Evolutionary conservation across 1,140 invertebrate species (phyloP).

Genomic region (Drosophila miranda): DNA sequence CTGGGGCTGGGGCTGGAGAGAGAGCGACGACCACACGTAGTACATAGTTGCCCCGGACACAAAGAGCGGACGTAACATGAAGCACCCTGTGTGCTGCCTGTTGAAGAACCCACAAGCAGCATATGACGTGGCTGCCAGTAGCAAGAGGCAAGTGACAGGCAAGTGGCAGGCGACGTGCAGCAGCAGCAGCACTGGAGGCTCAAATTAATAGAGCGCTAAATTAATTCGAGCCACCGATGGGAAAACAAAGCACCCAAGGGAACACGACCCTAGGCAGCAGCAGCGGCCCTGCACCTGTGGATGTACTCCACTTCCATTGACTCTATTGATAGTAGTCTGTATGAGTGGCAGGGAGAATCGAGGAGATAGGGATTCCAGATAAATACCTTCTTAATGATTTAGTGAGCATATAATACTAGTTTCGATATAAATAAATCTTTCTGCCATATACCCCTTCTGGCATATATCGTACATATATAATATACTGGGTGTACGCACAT

Average conservation of each 20-base stretch:
- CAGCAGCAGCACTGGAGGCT: conserved; percentile 23
- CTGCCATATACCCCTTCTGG: not conserved
- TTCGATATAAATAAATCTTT: too few relatives aligned
- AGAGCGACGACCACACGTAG: conserved; percentile 1
- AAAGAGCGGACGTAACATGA: conserved; percentile 52
- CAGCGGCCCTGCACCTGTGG: conserved; percentile 1
- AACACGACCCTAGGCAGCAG: conserved; percentile 10
- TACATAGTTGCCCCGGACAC: conserved; percentile 7
- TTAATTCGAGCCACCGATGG: conserved; percentile 72
- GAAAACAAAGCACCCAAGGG: conserved; percentile 44
- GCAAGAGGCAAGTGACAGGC: too few relatives aligned
- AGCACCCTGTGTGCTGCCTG: conserved; percentile 56
- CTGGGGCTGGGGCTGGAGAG: conserved; percentile 3
- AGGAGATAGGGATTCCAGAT: too few relatives aligned
- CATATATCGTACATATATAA: not conserved
- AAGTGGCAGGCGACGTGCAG: too few relatives aligned
- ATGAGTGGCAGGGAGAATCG: too few relatives aligned
- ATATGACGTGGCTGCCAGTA: too few relatives aligned
- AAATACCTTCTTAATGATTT: too few relatives aligned
- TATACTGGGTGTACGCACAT: conserved; percentile 39
- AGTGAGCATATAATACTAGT: too few relatives aligned
- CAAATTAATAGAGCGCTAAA: conserved; percentile 80
- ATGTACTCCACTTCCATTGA: conserved; percentile 1
- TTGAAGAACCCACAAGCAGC: conserved; percentile 28
- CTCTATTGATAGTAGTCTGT: too few relatives aligned